Conservation (phyloP, 2,797 vertebrate genomes). For the Fringilla coelebs region DNA sequence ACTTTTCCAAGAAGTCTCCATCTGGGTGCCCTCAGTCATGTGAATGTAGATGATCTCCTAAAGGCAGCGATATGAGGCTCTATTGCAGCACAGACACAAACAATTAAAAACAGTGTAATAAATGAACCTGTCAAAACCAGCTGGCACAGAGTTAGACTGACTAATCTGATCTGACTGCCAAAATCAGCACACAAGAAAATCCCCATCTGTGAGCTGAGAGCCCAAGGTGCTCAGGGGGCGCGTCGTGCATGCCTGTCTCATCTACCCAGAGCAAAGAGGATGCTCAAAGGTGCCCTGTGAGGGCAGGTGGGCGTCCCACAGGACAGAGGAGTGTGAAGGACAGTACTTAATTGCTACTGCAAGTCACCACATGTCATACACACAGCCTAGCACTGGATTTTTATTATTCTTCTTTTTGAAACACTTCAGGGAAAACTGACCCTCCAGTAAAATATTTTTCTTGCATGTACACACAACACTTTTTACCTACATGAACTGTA, state of each 20-base stretch:
- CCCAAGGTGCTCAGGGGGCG: background rate
- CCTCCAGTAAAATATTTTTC: background rate
- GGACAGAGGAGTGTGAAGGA: background rate
- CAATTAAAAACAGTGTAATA: slow-evolving; percentile 16
- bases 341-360: background rate
- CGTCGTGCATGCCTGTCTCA: background rate
- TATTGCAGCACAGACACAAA: background rate
- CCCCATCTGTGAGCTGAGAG: background rate
- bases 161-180: background rate
- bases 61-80: background rate
- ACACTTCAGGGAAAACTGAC: background rate
- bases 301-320: background rate
- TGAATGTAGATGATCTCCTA: background rate
- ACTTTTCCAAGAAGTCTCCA: background rate
- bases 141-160: background rate
- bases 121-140: background rate
- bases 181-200: background rate
- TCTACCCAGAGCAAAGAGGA: background rate
- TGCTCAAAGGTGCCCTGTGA: background rate
- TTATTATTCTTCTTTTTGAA: background rate
- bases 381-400: background rate
- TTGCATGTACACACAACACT: background rate
- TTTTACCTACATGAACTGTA: background rate
- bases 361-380: background rate
- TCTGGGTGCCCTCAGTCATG: background rate